Base-by-base conservation (phyloP, 2,888 invertebrate species). In the Dryocosmus kuriphilus region DNA sequence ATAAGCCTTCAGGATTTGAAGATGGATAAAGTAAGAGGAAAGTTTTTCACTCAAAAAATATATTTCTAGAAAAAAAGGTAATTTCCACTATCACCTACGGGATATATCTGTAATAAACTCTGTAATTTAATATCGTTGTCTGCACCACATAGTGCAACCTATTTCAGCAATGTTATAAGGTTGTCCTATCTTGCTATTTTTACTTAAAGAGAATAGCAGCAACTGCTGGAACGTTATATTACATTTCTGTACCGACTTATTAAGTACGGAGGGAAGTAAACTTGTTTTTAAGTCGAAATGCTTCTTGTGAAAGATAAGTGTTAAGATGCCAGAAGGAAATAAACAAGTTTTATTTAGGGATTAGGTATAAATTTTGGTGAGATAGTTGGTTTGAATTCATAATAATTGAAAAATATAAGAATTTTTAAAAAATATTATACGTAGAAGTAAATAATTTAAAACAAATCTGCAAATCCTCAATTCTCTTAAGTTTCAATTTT, bases 81-180 rank as follows among this genome's bases (percentile, higher is more conserved):
- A 27, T 71, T 46, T 71, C 46, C 11, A 51, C n/a, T 41, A 71
- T 71, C 46, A 41, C 30, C 4, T n/a, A 51, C 19, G 41, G 30
- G 71, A 46, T 71, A 71, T 46, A 8, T 27, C 19, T 51, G 30
- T 19, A 19, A 71, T 71, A 71, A 71, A 71, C 46, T 71, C 7
- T 51, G 16, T 71, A 22, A 9, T 65, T 41, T 65, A 38, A 22
- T 65, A 65, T 38, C 65, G n/a, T n/a, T n/a, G 14, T 65, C 41
- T 38, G 65, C n/a, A 16, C 24, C 51, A 71, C 9, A 46, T 71
- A 71, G 16, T 32, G 46, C 30, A 51, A 71, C 30, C n/a, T 46
- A 71, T 19, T 30, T 30, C 46, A 71, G 27, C 9, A n/a, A 51
- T 67, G 46, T 67, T 67, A 67, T 67, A 30, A 67, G 41, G 41